These are phyloP conservation scores for Drosophila diplacantha DNA, from an alignment of 2,888 invertebrate species.

Conservation along the genomic window DNA sequence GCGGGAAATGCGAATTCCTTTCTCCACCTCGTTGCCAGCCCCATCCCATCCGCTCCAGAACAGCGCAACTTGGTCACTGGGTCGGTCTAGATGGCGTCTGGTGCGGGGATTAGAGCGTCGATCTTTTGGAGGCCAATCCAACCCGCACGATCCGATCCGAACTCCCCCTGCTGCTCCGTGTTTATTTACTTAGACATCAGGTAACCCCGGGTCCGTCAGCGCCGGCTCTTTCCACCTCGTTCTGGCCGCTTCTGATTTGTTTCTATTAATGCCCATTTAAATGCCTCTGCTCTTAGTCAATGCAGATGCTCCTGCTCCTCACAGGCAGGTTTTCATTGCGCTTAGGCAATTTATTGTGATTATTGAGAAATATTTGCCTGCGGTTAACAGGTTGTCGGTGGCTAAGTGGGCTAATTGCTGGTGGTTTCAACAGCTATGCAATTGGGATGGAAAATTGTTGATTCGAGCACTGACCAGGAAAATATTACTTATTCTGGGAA, in stretches of 20 bases:
- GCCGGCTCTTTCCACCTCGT: constrained; percentile 5
- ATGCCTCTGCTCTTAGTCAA: constrained; percentile 21
- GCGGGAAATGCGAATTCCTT: constrained; percentile 57
- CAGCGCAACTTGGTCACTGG: constrained; percentile 69
- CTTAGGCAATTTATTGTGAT: constrained; percentile 17
- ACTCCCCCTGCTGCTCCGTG: constrained; percentile 37
- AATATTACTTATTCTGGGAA: neutral
- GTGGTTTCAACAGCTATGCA: constrained; percentile 9
- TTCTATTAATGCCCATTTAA: constrained; percentile 19
- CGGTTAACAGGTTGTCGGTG: constrained; percentile 33
- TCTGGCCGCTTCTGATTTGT: constrained; percentile 18
- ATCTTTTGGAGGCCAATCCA: constrained; percentile 37
- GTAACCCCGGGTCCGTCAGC: constrained; percentile 32
- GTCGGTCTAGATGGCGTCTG: constrained; percentile 54
- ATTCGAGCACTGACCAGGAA: neutral
- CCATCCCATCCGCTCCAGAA: constrained; percentile 30
- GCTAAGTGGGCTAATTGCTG: constrained; percentile 26
- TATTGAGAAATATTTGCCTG: constrained; percentile 32
- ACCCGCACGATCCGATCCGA: constrained; percentile 27
- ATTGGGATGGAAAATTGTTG: constrained; percentile 12
- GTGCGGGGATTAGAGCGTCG: constrained; percentile 32
- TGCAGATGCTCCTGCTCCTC: constrained; percentile 9
- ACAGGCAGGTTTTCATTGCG: neutral
- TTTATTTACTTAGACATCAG: constrained; percentile 63
- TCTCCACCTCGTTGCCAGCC: constrained; percentile 48